A percentile compares a stretch with the other conserved stretches of the same genome.
These are phyloP conservation scores for Lithophane ornitopus DNA, from an alignment of 2,888 invertebrate genomes.

Conservation along the genomic window DNA sequence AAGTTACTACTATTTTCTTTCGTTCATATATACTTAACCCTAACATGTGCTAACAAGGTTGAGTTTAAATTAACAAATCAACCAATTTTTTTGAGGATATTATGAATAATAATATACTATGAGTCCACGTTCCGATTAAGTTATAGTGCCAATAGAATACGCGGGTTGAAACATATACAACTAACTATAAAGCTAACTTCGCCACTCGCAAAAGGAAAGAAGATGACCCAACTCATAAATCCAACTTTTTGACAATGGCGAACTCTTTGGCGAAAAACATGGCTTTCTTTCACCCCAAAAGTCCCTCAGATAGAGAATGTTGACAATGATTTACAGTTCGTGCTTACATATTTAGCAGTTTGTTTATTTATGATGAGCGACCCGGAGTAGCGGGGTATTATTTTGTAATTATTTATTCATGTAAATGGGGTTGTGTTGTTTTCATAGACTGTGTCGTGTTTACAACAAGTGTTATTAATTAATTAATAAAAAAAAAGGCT, in stretches of 20 bases:
- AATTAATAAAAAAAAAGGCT: neutral
- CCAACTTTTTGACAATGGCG: slow-evolving; percentile 35
- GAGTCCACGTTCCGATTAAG: neutral
- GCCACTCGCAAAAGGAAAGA: slow-evolving; percentile 3
- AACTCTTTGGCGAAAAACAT: slow-evolving; percentile 30
- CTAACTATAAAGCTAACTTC: neutral
- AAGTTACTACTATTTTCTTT: neutral
- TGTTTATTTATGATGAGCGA: slow-evolving; percentile 59
- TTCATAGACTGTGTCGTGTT: slow-evolving; percentile 36
- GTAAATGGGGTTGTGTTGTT: slow-evolving; percentile 48
- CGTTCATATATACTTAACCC: neutral
- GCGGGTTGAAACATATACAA: neutral
- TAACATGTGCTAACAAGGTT: neutral
- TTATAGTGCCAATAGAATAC: neutral
- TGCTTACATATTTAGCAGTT: slow-evolving; percentile 59
- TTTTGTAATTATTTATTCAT: slow-evolving; percentile 63
- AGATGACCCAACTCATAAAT: slow-evolving; percentile 43
- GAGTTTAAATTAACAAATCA: neutral
- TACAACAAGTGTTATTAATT: slow-evolving; percentile 18
- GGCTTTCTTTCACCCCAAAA: slow-evolving; percentile 36
- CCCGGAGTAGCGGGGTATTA: slow-evolving; percentile 52
- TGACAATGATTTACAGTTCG: slow-evolving; percentile 63
- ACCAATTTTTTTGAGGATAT: neutral
- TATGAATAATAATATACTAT: neutral
- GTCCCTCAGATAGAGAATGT: slow-evolving; percentile 35